Conservation (phyloP, 2,888 invertebrate species). For the Calephelis perditalis region DNA sequence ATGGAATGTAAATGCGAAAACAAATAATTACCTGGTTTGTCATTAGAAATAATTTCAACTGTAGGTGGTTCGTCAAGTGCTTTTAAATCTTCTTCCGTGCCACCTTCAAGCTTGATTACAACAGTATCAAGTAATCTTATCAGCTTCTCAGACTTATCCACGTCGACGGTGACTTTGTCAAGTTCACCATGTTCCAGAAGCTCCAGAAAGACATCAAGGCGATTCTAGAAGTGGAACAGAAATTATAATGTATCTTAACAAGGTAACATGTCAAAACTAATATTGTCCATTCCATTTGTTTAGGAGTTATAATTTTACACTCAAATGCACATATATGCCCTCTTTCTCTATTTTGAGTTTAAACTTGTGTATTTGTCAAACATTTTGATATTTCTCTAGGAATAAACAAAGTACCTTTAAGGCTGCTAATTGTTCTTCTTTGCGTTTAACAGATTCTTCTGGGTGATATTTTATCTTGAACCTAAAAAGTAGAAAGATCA, state of each 20-base stretch:
- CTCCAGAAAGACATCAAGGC: constrained; percentile 93
- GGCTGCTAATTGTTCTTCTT: constrained; percentile 89
- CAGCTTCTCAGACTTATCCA: constrained; percentile 88
- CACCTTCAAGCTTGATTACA: constrained; percentile 97
- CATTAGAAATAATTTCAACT: constrained; percentile 43
- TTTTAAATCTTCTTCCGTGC: constrained; percentile 91
- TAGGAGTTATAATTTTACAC: too few species aligned
- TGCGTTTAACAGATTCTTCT: constrained; percentile 93
- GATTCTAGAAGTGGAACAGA: constrained; percentile 76
- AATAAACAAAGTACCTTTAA: constrained; percentile 80
- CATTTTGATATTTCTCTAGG: too few species aligned
- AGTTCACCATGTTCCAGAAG: constrained; percentile 86
- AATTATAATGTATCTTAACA: neutral
- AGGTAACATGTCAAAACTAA: neutral
- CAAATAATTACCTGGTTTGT: constrained; percentile 47
- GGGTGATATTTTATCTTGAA: constrained; percentile 99
- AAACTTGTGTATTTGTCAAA: too few species aligned
- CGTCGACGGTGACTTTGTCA: constrained; percentile 89
- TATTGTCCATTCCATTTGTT: too few species aligned
- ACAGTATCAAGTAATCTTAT: constrained; percentile 95
- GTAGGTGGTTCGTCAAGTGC: constrained; percentile 84
- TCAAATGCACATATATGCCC: too few species aligned
- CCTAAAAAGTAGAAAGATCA: constrained; percentile 79
- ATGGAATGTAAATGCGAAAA: too few species aligned
- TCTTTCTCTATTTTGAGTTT: too few species aligned